Evolutionary conservation across 2,113 vertebrate species (phyloP).

Genomic region (Syngnathus floridae): DNA sequence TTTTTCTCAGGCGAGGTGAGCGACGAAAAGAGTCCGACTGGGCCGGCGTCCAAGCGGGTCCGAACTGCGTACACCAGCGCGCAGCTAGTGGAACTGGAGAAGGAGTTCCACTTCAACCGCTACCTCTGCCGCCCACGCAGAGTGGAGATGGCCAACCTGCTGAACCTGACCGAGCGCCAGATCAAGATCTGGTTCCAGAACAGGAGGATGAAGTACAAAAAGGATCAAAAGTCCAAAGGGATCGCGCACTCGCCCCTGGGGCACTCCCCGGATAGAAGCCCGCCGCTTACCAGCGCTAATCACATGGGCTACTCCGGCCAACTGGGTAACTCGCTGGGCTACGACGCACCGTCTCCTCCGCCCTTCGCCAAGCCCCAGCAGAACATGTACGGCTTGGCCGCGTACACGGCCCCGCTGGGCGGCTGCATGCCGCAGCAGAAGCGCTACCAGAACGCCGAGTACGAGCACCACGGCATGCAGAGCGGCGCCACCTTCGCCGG

Average conservation of each 20-base stretch:
- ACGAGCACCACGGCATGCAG: slow-evolving; percentile 94
- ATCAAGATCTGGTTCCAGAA: slow-evolving; percentile 99
- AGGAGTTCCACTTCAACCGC: slow-evolving; percentile 98
- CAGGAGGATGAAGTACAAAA: slow-evolving; percentile 98
- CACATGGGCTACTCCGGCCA: slow-evolving; percentile 92
- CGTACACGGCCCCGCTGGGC: slow-evolving; percentile 95
- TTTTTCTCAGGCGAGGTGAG: slow-evolving; percentile 81
- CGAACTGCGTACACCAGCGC: slow-evolving; percentile 96
- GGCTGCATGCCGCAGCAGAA: slow-evolving; percentile 98
- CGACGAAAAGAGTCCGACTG: slow-evolving; percentile 95
- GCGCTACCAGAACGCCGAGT: slow-evolving; percentile 91
- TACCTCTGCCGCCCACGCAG: slow-evolving; percentile 93
- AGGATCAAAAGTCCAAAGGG: slow-evolving; percentile 98
- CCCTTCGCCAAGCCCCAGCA: slow-evolving; percentile 96
- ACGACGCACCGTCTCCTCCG: slow-evolving; percentile 94
- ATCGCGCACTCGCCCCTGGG: slow-evolving; percentile 94
- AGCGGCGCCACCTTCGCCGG: slow-evolving; percentile 88
- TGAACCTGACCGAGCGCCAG: slow-evolving; percentile 96
- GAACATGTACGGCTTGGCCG: slow-evolving; percentile 97
- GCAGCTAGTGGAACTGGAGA: slow-evolving; percentile 95
- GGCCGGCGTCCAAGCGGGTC: slow-evolving; percentile 92
- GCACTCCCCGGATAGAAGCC: slow-evolving; percentile 95
- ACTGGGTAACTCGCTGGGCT: slow-evolving; percentile 85
- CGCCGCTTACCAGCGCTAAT: slow-evolving; percentile 84
- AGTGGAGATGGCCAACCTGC: slow-evolving; percentile 97